Conservation (phyloP, 2,797 vertebrate species). For the Sebastiscus tertius region DNA sequence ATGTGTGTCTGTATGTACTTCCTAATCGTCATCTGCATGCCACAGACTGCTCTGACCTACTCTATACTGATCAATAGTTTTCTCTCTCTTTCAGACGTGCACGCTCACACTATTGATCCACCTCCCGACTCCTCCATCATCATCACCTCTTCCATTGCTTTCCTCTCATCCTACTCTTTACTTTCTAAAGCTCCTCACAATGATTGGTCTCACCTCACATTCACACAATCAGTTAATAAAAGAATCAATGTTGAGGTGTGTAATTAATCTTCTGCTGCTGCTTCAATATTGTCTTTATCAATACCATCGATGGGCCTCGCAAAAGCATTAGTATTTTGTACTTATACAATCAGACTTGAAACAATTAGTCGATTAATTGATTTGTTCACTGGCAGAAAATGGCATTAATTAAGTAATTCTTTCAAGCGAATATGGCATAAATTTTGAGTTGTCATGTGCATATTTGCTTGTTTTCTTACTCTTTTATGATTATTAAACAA, state of each 20-base stretch:
- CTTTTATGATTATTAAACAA: background rate
- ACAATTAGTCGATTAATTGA: background rate
- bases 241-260: background rate
- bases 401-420: background rate
- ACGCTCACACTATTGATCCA: slow-evolving; percentile 12
- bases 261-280: background rate
- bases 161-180: background rate
- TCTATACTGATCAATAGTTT: slow-evolving; percentile 31
- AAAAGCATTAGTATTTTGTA: background rate
- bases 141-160: background rate
- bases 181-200: background rate
- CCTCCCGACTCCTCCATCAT: slow-evolving; percentile 7
- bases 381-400: background rate
- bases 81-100: slow-evolving; percentile 4
- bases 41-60: slow-evolving; percentile 19
- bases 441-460: background rate
- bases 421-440: background rate
- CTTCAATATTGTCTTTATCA: background rate
- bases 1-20: too few relatives aligned
- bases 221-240: background rate
- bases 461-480: background rate
- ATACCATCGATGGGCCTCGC: background rate
- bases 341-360: background rate
- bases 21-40: too few relatives aligned
- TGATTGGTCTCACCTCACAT: background rate